phyloP scores from a whole-genome alignment of 2,113 vertebrate species.

The Ceyx cyanopectus region DNA sequence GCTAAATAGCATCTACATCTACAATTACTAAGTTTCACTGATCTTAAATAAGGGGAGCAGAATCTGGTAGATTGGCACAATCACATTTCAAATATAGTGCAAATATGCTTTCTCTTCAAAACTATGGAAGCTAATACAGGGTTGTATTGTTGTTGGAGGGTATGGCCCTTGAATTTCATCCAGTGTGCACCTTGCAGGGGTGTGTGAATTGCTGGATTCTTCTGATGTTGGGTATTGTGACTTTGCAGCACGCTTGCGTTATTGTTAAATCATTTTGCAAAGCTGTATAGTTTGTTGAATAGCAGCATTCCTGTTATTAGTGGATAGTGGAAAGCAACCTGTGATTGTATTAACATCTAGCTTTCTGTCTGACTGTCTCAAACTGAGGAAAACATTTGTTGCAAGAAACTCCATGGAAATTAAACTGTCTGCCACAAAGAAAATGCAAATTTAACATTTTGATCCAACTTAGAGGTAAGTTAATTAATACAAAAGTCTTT shows the following conservation, averaged over 20 bases:
- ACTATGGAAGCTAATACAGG: background rate
- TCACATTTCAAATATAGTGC: background rate
- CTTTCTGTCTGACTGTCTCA: background rate
- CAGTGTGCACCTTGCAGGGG: background rate
- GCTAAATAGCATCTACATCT: background rate
- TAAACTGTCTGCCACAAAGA: background rate
- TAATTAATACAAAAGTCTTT: background rate
- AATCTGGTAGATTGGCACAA: background rate
- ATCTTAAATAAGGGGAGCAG: background rate
- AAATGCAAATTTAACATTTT: background rate
- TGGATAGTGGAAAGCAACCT: background rate
- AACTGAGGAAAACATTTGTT: background rate
- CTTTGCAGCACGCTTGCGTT: background rate
- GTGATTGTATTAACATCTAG: background rate
- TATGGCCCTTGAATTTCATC: background rate
- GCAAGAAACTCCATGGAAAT: background rate
- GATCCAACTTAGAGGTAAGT: background rate
- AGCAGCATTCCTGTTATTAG: background rate
- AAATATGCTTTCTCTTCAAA: background rate
- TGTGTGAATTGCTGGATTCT: background rate
- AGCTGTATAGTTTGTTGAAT: background rate
- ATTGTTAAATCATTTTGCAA: background rate
- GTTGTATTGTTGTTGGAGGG: background rate
- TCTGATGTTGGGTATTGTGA: background rate
- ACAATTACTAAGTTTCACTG: background rate